Percentiles rank a stretch among this genome's conserved stretches.
phyloP scores from a whole-genome alignment of 2,113 vertebrate genomes.

The Pluvialis apricaria region DNA sequence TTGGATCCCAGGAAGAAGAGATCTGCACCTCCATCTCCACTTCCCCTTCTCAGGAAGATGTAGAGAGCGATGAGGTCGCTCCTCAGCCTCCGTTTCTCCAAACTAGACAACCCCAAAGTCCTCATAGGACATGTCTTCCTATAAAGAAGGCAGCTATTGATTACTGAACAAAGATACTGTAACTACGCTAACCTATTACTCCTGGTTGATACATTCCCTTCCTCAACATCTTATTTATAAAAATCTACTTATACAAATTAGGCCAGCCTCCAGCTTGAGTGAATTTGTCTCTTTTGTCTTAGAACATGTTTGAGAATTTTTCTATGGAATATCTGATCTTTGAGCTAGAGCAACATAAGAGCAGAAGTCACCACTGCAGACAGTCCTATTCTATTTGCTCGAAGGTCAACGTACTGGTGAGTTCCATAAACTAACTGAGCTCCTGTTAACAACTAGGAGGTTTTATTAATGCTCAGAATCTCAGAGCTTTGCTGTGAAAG shows the following conservation, averaged over 20 bases:
- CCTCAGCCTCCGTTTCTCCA: neutral
- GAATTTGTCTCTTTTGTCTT: neutral
- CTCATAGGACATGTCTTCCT: fast-evolving
- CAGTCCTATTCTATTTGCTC: neutral
- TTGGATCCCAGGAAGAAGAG: neutral
- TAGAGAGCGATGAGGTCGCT: neutral
- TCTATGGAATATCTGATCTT: neutral
- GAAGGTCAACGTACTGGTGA: neutral
- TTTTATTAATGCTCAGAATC: neutral
- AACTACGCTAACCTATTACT: neutral
- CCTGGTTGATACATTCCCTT: neutral
- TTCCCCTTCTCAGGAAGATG: neutral
- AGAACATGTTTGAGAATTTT: neutral
- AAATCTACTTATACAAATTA: neutral
- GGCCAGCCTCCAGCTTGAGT: neutral
- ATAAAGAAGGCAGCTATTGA: neutral
- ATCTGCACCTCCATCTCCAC: neutral
- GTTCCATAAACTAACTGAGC: neutral
- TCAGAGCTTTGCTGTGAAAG: neutral
- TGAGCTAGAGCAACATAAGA: neutral
- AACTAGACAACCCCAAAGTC: neutral
- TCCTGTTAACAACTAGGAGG: neutral
- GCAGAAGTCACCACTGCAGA: neutral
- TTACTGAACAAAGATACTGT: neutral
- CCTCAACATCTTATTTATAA: neutral